These are phyloP conservation scores for Botrylloides violaceus DNA, from an alignment of 23 tunicate genomes.

Conservation along the genomic window DNA sequence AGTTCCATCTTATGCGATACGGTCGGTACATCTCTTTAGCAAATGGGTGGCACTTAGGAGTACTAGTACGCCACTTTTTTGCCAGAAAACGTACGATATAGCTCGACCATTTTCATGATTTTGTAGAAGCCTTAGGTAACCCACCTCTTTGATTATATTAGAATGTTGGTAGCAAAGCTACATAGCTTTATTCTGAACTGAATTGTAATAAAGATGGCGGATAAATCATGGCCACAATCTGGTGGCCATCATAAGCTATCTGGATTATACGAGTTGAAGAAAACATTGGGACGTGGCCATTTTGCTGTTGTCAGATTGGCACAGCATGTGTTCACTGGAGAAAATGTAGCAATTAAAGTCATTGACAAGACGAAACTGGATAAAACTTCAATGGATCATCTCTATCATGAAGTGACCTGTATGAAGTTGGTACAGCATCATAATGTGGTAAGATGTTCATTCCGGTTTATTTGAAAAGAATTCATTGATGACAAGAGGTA, in stretches of 20 bases:
- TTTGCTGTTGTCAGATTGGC: constrained; percentile 98
- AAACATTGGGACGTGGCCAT: constrained; percentile 83
- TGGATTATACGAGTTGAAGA: constrained; percentile 73
- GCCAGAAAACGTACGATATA: no score
- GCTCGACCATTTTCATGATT: no score
- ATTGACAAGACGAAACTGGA: constrained; percentile 97
- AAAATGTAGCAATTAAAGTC: constrained; percentile 92
- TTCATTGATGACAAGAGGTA: no score
- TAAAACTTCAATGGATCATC: constrained; percentile 72
- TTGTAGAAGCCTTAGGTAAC: no score
- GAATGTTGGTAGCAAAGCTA: not conserved
- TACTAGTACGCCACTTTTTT: no score
- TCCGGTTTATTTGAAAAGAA: no score
- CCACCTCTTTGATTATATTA: not conserved
- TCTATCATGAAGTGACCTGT: constrained; percentile 93
- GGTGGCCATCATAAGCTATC: constrained; percentile 65
- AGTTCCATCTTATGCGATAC: no score
- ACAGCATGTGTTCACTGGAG: constrained; percentile 90
- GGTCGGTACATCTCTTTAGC: no score
- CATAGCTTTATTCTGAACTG: not conserved
- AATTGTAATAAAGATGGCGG: constrained; percentile 3
- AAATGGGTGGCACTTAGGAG: no score
- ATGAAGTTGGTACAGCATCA: constrained; percentile 99
- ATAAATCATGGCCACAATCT: constrained; percentile 52
- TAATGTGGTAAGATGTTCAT: constrained; percentile 61